Percentiles rank a stretch among this genome's conserved stretches.
phyloP scores from a whole-genome alignment of 2,888 invertebrate genomes.

The Amphipoea oculea region DNA sequence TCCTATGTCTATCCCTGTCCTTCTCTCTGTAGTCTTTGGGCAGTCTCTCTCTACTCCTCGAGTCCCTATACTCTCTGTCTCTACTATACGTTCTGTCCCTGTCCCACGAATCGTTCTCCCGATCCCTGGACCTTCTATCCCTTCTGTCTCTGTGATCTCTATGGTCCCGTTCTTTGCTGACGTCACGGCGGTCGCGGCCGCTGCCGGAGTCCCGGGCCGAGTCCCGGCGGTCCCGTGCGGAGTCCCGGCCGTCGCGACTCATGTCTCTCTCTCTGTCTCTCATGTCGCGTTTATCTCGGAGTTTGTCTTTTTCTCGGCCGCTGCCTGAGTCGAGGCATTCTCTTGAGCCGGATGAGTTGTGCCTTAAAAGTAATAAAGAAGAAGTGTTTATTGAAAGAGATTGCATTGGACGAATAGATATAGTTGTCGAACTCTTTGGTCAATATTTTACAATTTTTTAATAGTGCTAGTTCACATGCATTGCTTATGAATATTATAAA shows the following conservation, averaged over 20 bases:
- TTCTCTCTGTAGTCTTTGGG: constrained; percentile 87
- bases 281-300: constrained; percentile 84
- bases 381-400: background rate
- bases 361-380: constrained; percentile 71
- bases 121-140: constrained; percentile 80
- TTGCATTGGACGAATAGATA: background rate
- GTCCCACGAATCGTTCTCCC: constrained; percentile 84
- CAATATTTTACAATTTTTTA: background rate
- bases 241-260: constrained; percentile 85
- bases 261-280: constrained; percentile 83
- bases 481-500: background rate
- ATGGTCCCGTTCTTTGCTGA: constrained; percentile 82
- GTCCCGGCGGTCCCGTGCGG: constrained; percentile 78
- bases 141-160: constrained; percentile 80
- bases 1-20: constrained; percentile 89
- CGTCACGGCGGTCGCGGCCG: constrained; percentile 84
- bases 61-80: constrained; percentile 83
- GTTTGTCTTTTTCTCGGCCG: constrained; percentile 87
- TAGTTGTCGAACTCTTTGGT: too few relatives aligned
- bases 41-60: constrained; percentile 87
- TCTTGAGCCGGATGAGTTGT: constrained; percentile 87
- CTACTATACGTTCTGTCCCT: constrained; percentile 87
- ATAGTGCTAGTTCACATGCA: background rate
- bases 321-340: constrained; percentile 89
- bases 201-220: constrained; percentile 87